phyloP scores from a whole-genome alignment of 2,113 vertebrate species.

The Nanorana parkeri region DNA sequence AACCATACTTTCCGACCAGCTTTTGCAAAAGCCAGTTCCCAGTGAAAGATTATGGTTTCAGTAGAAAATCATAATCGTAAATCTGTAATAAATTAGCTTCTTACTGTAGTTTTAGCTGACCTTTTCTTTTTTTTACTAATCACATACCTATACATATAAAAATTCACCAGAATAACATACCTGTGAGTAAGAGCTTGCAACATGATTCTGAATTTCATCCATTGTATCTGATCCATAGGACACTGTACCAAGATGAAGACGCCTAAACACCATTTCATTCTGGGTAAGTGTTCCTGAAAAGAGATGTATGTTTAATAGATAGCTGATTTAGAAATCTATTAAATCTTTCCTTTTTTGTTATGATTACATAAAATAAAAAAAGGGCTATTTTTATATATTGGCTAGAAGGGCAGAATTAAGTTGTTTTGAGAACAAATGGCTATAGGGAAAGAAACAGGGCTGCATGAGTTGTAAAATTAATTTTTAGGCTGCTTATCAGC shows the following conservation, averaged over 20 bases:
- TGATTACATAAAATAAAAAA: neutral
- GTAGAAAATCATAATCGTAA: too few relatives aligned
- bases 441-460: too few relatives aligned
- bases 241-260: constrained; percentile 94
- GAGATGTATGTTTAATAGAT: neutral
- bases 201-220: constrained; percentile 96
- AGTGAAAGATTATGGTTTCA: neutral
- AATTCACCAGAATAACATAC: constrained; percentile 65
- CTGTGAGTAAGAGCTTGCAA: constrained; percentile 83
- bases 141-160: neutral
- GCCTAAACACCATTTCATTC: constrained; percentile 97
- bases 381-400: too few relatives aligned
- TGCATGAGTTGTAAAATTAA: too few relatives aligned
- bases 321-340: neutral
- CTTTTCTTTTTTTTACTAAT: too few relatives aligned
- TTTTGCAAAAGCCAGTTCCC: neutral
- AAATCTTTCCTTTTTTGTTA: neutral
- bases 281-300: constrained; percentile 93
- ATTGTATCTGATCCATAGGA: constrained; percentile 96
- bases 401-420: too few relatives aligned
- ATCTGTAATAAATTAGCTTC: too few relatives aligned
- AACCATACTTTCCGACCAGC: too few relatives aligned
- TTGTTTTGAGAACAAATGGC: too few relatives aligned
- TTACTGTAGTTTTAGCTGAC: too few relatives aligned
- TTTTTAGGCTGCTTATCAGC: too few relatives aligned